Evolutionary conservation across 2,797 vertebrate genomes (phyloP).

Genomic region (Peromyscus attwateri): DNA sequence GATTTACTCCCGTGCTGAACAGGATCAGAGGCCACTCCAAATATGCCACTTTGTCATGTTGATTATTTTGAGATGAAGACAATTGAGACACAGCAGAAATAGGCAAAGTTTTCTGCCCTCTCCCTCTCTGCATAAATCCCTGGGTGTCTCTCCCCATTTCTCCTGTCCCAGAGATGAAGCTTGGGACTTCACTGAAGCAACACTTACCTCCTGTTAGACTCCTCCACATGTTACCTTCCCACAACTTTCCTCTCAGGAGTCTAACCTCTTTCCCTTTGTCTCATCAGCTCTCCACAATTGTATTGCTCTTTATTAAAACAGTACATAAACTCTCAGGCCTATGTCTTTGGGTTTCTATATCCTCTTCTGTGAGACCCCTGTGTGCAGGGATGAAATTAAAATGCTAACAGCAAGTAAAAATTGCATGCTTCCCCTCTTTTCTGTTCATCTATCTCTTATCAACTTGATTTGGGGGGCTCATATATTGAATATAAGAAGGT

Average conservation of each 20-base stretch:
- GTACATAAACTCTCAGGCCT: background rate
- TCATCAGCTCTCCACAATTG: background rate
- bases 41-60: background rate
- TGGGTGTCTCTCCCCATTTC: background rate
- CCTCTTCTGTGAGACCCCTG: background rate
- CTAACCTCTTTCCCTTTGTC: background rate
- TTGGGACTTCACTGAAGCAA: background rate
- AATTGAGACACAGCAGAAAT: background rate
- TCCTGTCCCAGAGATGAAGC: background rate
- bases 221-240: background rate
- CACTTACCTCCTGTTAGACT: background rate
- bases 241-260: background rate
- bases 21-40: background rate
- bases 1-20: background rate
- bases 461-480: background rate
- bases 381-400: background rate
- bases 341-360: background rate
- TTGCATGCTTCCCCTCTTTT: background rate
- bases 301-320: background rate
- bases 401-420: background rate
- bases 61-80: conserved; percentile 35
- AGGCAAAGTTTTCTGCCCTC: background rate
- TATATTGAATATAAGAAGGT: background rate
- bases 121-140: conserved; percentile 31
- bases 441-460: background rate